phyloP scores from a whole-genome alignment of 1,140 invertebrate species.

The Probaryconus sp. region DNA sequence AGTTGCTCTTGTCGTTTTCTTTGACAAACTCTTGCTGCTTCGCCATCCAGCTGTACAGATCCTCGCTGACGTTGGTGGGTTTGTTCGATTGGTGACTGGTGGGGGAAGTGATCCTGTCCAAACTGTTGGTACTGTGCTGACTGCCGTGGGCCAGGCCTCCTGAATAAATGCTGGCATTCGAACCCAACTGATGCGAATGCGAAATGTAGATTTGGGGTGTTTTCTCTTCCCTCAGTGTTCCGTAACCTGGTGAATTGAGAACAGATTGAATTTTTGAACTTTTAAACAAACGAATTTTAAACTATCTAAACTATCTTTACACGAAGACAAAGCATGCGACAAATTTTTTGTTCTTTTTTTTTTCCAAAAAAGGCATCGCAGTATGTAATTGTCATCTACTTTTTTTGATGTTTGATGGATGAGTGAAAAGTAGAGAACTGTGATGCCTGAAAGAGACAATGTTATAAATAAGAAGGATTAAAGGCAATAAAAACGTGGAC shows the following conservation, averaged over 20 bases:
- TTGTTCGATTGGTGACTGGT: conserved; percentile 71
- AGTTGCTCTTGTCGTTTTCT: conserved; percentile 74
- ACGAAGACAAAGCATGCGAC: too few species aligned
- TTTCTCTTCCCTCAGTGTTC: conserved; percentile 85
- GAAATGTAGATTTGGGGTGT: conserved; percentile 74
- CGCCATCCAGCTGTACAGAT: conserved; percentile 97
- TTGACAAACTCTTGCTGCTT: conserved; percentile 88
- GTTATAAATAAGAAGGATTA: too few species aligned
- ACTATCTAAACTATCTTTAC: too few species aligned
- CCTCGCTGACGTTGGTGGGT: conserved; percentile 82
- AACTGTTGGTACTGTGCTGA: conserved; percentile 75
- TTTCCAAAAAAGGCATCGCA: too few species aligned
- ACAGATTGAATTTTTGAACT: background rate
- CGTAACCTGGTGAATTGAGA: conserved; percentile 87
- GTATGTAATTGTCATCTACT: too few species aligned
- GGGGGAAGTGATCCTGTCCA: conserved; percentile 74
- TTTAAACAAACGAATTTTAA: too few species aligned
- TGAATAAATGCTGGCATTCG: conserved; percentile 82
- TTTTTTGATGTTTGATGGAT: too few species aligned
- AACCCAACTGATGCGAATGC: conserved; percentile 77
- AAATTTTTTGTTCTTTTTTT: too few species aligned
- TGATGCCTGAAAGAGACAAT: too few species aligned
- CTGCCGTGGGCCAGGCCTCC: conserved; percentile 76
- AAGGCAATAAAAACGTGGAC: background rate
- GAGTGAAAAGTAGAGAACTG: too few species aligned